A percentile compares a stretch with the other conserved stretches of the same genome.
Evolutionary conservation across 2,888 invertebrate genomes (phyloP).

Genomic region (Taenaris catops): DNA sequence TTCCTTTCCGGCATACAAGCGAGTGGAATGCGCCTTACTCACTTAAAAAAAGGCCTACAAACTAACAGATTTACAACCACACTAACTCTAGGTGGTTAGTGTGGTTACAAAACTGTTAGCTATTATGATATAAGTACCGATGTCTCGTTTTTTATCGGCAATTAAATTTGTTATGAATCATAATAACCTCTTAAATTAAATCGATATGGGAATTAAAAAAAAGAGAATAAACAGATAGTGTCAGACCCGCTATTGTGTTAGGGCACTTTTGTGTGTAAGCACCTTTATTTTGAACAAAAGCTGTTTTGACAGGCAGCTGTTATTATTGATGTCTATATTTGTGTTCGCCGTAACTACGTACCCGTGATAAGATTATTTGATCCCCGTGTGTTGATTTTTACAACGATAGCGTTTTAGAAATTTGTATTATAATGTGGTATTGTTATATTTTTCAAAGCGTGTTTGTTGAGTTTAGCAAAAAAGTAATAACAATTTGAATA

Average conservation of each 20-base stretch:
- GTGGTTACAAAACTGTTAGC: no score
- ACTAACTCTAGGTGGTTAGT: no score
- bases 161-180: neutral
- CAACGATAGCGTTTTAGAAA: constrained; percentile 23
- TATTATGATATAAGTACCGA: no score
- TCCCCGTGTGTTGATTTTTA: constrained; percentile 28
- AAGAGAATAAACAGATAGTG: constrained; percentile 64
- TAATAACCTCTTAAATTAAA: constrained; percentile 24
- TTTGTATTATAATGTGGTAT: constrained; percentile 5
- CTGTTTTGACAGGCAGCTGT: constrained; percentile 70
- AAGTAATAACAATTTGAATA: no score
- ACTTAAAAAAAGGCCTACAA: no score
- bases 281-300: constrained; percentile 67
- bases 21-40: no score
- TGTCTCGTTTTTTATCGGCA: no score
- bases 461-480: no score
- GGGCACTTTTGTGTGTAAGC: constrained; percentile 57
- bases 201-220: constrained; percentile 46
- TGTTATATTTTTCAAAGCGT: no score
- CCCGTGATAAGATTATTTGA: constrained; percentile 29
- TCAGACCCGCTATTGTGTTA: constrained; percentile 34
- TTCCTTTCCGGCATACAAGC: no score
- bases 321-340: constrained; percentile 45
- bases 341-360: constrained; percentile 19
- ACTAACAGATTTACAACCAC: no score